Evolutionary conservation across 2,888 invertebrate species (phyloP), one percentile per base, ranked within the genome.

Genomic region (Macrophya alboannulata): DNA sequence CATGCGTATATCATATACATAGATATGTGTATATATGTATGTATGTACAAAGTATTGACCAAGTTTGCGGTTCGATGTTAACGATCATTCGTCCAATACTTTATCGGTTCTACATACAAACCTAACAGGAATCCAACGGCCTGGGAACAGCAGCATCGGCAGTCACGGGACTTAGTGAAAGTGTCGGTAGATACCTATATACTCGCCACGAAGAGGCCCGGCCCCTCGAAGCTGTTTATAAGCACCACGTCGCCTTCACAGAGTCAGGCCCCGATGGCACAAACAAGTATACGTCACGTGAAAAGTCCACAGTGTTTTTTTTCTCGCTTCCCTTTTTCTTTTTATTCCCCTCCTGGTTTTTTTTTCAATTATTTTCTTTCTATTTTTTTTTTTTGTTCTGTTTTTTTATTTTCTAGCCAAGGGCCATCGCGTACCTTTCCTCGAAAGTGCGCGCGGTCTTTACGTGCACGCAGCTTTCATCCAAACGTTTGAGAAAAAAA

Each of bases 131-230:
- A 45, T 45, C 40, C 45, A 43, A 45, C 43, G 45, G 72, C 72
- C 72, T 74, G 72, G 45, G 72, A 74, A 84, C 74, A n/a, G 84
- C 55, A 86, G 25, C 9, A 51, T 48, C 76, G 76, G 31, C 86
- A 87, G 88, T 90, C 90, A 90, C 90, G 90, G 90, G 91, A 90
- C 89, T 90, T 88, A 90, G 90, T 90, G 92, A 91, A 91, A 91
- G 91, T 91, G 90, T 90, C 90, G 87, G 87, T 88, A 87, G 88
- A 87, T 87, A n/a, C n/a, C n/a, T n/a, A n/a, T n/a, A 88, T 87
- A 88, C 79, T 86, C 68, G 45, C 68, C 79, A 43, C 85, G 84
- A 84, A 76, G 81, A 55, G 83, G 83, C 84, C 21, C 59, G 77
- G 85, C 86, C 77, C 55, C 55, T 77, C 55, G 48, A 77, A 77